Conservation (phyloP, 1,140 invertebrate species). For the Ptiloglossa arizonensis region DNA sequence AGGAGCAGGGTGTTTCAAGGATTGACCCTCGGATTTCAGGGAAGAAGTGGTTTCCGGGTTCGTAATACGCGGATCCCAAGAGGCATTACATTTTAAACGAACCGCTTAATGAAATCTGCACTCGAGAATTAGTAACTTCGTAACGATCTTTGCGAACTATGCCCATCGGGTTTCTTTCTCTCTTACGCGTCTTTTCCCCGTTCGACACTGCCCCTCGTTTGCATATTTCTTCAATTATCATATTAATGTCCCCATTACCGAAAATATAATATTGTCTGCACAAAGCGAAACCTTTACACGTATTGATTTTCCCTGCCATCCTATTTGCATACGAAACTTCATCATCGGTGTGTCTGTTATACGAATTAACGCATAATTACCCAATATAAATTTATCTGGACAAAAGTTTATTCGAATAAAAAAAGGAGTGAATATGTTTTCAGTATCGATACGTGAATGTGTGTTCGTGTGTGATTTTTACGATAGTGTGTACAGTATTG, state of each 20-base stretch:
- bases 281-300: neutral
- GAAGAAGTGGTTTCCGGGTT: neutral
- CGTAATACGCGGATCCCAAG: slow-evolving; percentile 9
- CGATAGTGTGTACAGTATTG: too few species aligned
- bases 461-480: too few species aligned
- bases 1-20: neutral
- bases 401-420: neutral
- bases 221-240: slow-evolving; percentile 15
- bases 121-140: slow-evolving; percentile 36
- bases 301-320: neutral
- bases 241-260: slow-evolving; percentile 17
- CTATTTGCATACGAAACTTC: too few species aligned
- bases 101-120: slow-evolving; percentile 40
- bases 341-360: too few species aligned
- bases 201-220: neutral
- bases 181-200: neutral
- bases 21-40: slow-evolving; percentile 16
- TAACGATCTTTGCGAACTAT: neutral
- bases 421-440: too few species aligned
- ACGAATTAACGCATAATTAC: too few species aligned
- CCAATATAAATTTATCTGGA: neutral
- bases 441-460: too few species aligned
- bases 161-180: slow-evolving; percentile 18
- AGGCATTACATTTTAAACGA: slow-evolving; percentile 45
- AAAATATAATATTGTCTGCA: slow-evolving; percentile 21